Evolutionary conservation across 64 coral and sea anemone genomes (phyloP), one percentile per base, ranked within the genome.

Genomic region (Anthopleura sola): DNA sequence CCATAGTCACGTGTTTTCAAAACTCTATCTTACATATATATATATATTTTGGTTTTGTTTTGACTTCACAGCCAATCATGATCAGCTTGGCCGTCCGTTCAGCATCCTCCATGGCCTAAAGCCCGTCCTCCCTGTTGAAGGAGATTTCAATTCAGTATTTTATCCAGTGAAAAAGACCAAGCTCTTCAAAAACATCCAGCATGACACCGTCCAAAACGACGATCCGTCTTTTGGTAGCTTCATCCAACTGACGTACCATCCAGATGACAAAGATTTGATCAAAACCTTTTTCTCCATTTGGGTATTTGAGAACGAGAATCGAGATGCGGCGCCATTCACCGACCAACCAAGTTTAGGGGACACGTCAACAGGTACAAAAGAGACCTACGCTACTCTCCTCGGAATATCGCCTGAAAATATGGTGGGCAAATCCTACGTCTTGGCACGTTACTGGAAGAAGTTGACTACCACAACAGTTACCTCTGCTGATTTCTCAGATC

Each of bases 371-470:
- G 56, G 21, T 50, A 62, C 20, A 21, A 82, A 69, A 62, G 54
- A 34, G 0, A 21, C 78, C 24, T 82, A 81, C 44, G 77, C 87
- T 24, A 56, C 28, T 68, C 78, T 88, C 31, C 87, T 88, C 40
- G 87, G 79, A 17, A 88, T 88, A 88, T 66, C 87, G 50, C 87
- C 87, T 69, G 60, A 55, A n/a, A 88, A 88, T 79, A 82, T 88
- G 78, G 87, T 82, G 37, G 87, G 36, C 16, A 88, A 88, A 82
- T 46, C 78, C 6, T 88, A 88, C 57, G 87, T 88, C 23, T 56
- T 88, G 32, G 87, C 87, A 69, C 87, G 87, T 20, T 88, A 88
- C 49, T 88, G 87, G 87, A 88, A 88, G 78, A 88, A 40, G 9
- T 48, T 50, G 56, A 88, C 26, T 12, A 82, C 78, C 32, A 88